A percentile compares a stretch with the other conserved stretches of the same genome.
phyloP scores from a whole-genome alignment of 2,113 vertebrate species.

The Muntiacus muntjak region DNA sequence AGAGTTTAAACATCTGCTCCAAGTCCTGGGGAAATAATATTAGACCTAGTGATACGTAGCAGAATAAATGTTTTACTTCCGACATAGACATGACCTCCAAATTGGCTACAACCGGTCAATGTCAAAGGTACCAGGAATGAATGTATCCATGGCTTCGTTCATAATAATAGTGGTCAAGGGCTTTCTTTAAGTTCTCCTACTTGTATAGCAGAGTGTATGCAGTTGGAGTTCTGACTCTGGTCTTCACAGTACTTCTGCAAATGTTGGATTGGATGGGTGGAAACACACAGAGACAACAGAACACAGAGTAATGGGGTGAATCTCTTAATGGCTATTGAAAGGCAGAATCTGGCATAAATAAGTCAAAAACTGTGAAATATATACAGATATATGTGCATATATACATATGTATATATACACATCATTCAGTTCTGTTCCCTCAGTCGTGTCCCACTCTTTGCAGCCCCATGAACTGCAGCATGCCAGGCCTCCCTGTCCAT shows the following conservation, averaged over 20 bases:
- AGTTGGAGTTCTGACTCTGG: neutral
- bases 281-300: neutral
- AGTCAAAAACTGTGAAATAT: neutral
- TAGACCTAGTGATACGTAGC: fast-evolving
- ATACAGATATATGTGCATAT: too few relatives aligned
- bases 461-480: too few relatives aligned
- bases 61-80: neutral
- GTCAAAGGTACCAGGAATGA: neutral
- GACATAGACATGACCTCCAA: neutral
- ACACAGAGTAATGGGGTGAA: too few relatives aligned
- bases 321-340: neutral
- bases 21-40: fast-evolving
- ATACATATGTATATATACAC: too few relatives aligned
- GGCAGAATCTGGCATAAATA: neutral
- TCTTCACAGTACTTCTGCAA: neutral
- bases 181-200: neutral
- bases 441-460: too few relatives aligned
- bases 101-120: neutral
- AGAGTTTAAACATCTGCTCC: neutral
- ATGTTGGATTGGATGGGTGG: neutral
- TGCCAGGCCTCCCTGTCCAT: too few relatives aligned
- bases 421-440: too few relatives aligned
- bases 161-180: neutral
- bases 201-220: neutral
- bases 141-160: neutral